phyloP scores from a whole-genome alignment of 2,888 invertebrate species.

The Arge pagana region DNA sequence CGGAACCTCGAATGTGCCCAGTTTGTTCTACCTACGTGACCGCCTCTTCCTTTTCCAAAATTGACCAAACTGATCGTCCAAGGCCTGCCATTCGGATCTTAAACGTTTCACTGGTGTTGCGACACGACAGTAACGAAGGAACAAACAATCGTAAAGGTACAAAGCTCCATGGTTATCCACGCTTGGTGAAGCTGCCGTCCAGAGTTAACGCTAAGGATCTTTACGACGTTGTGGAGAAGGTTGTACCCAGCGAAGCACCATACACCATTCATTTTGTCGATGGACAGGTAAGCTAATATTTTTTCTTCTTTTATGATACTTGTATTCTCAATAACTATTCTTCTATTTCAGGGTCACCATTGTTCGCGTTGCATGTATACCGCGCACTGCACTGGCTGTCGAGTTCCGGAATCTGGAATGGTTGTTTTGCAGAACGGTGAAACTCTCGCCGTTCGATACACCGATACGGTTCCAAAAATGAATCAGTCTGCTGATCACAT shows the following conservation, averaged over 20 bases:
- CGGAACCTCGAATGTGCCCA: constrained; percentile 46
- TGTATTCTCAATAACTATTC: not conserved
- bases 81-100: constrained; percentile 57
- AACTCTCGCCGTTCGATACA: constrained; percentile 60
- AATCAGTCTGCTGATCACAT: constrained; percentile 57
- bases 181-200: constrained; percentile 63
- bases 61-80: constrained; percentile 51
- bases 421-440: constrained; percentile 63
- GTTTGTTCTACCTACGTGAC: constrained; percentile 45
- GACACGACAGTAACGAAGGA: constrained; percentile 60
- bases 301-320: constrained; percentile 13
- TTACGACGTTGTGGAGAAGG: constrained; percentile 57
- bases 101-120: constrained; percentile 62
- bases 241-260: constrained; percentile 58
- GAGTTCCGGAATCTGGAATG: constrained; percentile 57
- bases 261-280: constrained; percentile 63
- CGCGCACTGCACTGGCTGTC: constrained; percentile 64
- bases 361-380: constrained; percentile 66
- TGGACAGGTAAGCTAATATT: constrained; percentile 59
- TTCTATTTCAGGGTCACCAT: constrained; percentile 59
- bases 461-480: constrained; percentile 54
- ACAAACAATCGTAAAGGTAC: constrained; percentile 58
- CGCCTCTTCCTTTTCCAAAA: constrained; percentile 48
- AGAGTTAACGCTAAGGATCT: constrained; percentile 60
- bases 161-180: constrained; percentile 63